phyloP scores from a whole-genome alignment of 2,888 invertebrate genomes.

The Apamea monoglypha region DNA sequence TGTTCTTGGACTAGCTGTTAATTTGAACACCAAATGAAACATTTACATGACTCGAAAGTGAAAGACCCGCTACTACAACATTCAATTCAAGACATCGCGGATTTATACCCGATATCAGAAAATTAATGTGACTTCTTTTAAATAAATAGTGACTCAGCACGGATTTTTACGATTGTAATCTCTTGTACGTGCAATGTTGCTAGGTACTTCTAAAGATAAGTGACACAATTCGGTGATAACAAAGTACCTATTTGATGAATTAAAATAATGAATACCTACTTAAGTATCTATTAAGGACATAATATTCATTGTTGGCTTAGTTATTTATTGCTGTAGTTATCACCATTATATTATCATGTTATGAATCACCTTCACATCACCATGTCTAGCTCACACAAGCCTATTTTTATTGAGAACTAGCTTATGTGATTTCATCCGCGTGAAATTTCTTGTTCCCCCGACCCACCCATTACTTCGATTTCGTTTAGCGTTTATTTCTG shows the following conservation, averaged over 20 bases:
- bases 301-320: slow-evolving; percentile 1
- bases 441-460: no score
- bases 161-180: slow-evolving; percentile 39
- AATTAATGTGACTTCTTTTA: background rate
- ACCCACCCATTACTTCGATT: no score
- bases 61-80: background rate
- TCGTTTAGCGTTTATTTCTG: no score
- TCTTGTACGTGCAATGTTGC: slow-evolving; percentile 18
- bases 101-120: background rate
- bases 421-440: background rate
- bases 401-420: background rate
- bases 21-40: background rate
- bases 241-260: slow-evolving; percentile 8
- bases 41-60: background rate
- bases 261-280: background rate
- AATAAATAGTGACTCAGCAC: slow-evolving; percentile 13
- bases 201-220: slow-evolving; percentile 21
- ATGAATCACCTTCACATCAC: background rate
- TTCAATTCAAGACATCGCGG: background rate
- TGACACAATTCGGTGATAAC: slow-evolving; percentile 2
- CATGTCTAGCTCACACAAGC: background rate
- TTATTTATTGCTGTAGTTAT: background rate
- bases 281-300: background rate
- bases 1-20: background rate
- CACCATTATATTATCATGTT: background rate